Evolutionary conservation across 1,140 invertebrate genomes (phyloP).

Genomic region (Cephus cinctus): DNA sequence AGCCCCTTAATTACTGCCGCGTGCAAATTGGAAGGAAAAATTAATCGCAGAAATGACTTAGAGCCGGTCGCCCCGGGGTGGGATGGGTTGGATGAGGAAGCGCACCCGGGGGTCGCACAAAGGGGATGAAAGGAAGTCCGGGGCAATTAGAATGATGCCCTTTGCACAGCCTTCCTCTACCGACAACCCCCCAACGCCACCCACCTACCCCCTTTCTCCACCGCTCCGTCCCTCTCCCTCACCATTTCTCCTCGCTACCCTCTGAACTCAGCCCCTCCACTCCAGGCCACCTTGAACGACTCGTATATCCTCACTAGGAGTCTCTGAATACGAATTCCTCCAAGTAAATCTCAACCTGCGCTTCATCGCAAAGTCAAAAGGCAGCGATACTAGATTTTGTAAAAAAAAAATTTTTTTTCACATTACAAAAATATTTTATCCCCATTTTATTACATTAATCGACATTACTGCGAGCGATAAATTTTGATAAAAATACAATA

Average conservation of each 20-base stretch:
- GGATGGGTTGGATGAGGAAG: slow-evolving; percentile 40
- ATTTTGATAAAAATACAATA: too few species aligned
- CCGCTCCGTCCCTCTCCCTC: slow-evolving; percentile 7
- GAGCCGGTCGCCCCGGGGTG: slow-evolving; percentile 34
- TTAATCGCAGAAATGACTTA: slow-evolving; percentile 61
- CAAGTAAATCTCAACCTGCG: too few species aligned
- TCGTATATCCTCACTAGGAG: too few species aligned
- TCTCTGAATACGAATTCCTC: too few species aligned
- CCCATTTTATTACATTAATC: too few species aligned
- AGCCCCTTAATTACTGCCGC: slow-evolving; percentile 58
- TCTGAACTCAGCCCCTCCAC: slow-evolving; percentile 2
- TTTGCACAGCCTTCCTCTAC: slow-evolving; percentile 49
- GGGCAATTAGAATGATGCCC: slow-evolving; percentile 58
- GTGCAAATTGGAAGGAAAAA: slow-evolving; percentile 60
- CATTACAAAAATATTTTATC: too few species aligned
- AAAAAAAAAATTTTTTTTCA: too few species aligned
- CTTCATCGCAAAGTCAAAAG: too few species aligned
- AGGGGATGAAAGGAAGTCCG: slow-evolving; percentile 57
- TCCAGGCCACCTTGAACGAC: too few species aligned
- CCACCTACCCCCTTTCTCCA: background rate
- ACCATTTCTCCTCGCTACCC: slow-evolving; percentile 9
- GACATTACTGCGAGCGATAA: too few species aligned
- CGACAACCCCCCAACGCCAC: slow-evolving; percentile 15
- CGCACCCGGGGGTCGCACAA: slow-evolving; percentile 46
- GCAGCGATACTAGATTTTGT: too few species aligned